Conservation (phyloP, 2,113 vertebrate species). For the Lepisosteus oculatus region DNA sequence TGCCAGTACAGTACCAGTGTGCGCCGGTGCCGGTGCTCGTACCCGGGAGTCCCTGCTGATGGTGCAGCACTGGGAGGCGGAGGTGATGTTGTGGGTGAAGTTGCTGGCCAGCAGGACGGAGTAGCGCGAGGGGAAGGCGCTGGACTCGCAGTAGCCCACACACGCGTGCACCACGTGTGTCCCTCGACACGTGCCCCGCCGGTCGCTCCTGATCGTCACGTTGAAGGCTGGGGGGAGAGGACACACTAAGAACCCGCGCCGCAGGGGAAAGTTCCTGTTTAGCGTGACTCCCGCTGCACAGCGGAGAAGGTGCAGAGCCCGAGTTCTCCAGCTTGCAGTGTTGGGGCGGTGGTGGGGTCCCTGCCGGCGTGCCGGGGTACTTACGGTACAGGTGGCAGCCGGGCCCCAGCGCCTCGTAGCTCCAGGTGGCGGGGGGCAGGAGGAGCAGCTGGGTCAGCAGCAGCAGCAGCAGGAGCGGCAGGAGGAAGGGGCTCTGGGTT, state of each 20-base stretch:
- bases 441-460: slow-evolving; percentile 54
- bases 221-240: slow-evolving; percentile 70
- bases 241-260: neutral
- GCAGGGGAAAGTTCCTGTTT: neutral
- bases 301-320: neutral
- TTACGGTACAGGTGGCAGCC: slow-evolving; percentile 80
- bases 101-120: slow-evolving; percentile 79
- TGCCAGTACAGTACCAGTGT: neutral
- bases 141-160: slow-evolving; percentile 86
- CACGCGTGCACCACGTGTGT: slow-evolving; percentile 74
- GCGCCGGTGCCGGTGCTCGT: neutral
- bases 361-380: slow-evolving; percentile 25
- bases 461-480: slow-evolving; percentile 38
- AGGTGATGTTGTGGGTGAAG: slow-evolving; percentile 83
- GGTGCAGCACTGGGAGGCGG: slow-evolving; percentile 79
- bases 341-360: neutral
- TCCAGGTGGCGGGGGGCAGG: slow-evolving; percentile 50
- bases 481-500: slow-evolving; percentile 46
- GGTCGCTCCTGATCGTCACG: slow-evolving; percentile 80
- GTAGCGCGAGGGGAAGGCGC: slow-evolving; percentile 82
- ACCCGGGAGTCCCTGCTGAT: slow-evolving; percentile 69
- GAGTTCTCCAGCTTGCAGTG: neutral
- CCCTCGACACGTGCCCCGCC: slow-evolving; percentile 71
- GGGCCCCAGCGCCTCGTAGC: slow-evolving; percentile 46
- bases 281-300: neutral